Conservation (phyloP, 2,888 invertebrate species). For the Sericinus montela region DNA sequence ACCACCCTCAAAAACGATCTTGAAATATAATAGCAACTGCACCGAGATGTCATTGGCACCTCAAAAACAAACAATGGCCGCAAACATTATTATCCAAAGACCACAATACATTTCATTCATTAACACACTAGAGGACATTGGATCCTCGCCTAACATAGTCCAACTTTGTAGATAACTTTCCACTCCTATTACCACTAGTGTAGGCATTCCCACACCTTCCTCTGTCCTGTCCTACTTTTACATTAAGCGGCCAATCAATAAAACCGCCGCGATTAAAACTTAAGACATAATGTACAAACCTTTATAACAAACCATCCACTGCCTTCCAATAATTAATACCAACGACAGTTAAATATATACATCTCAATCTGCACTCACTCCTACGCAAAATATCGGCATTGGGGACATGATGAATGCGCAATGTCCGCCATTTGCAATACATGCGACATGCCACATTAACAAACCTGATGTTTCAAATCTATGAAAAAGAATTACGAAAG, state of each 20-base stretch:
- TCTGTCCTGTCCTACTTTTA: constrained; percentile 51
- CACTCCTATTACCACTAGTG: constrained; percentile 45
- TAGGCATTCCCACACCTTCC: constrained; percentile 30
- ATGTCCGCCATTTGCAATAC: not conserved
- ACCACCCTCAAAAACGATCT: constrained; percentile 13
- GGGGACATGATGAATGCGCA: not conserved
- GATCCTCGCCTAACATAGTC: constrained; percentile 43
- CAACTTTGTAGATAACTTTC: constrained; percentile 49
- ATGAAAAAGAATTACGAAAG: not conserved
- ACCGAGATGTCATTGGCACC: not conserved
- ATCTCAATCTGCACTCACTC: constrained; percentile 6
- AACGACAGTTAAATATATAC: constrained; percentile 15
- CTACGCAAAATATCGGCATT: constrained; percentile 3
- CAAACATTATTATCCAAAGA: constrained; percentile 31
- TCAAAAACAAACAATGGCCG: constrained; percentile 23
- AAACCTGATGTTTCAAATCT: not conserved
- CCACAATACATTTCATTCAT: constrained; percentile 44
- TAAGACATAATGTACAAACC: constrained; percentile 60
- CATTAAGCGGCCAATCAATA: constrained; percentile 72
- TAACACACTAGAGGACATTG: constrained; percentile 38
- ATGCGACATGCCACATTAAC: too few relatives aligned
- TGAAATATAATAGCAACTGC: constrained; percentile 14
- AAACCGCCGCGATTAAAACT: constrained; percentile 73
- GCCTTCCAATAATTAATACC: constrained; percentile 31
- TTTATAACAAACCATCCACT: constrained; percentile 53